Evolutionary conservation across 2,113 vertebrate genomes (phyloP), one percentile per base, ranked within the genome.

Genomic region (Etia nguti): DNA sequence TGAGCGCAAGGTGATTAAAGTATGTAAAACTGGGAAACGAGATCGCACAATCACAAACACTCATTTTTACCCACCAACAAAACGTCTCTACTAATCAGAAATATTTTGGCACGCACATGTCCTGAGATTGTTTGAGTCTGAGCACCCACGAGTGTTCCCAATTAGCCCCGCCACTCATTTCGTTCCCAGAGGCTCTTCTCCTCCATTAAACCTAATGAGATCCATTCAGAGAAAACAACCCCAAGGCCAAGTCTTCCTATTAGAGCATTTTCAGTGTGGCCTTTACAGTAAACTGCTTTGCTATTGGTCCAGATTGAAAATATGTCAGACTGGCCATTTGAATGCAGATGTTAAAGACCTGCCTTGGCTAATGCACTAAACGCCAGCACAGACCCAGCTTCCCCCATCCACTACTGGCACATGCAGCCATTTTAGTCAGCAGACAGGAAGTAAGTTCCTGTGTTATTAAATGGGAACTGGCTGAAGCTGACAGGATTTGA

Each of bases 381-480:
- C 24, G 8, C 41, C 18, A 24, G 60, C 46, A 2, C 20, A 80
- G 57, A 86, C 57, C 84, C 82, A 12, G 65, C 82, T 82, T 62
- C 84, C 79, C 46, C 11, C 59, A 85, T 83, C 82, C 86, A 56
- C 86, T 16, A 15, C 81, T 80, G 89, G 82, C 89, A 86, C 82
- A 81, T 6, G 8, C 54, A 68, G 84, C 36, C n/a, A 8, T 80
- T 68, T 90, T 81, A 87, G 80, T 77, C 88, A 43, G 43, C 88
- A 82, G 68, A 86, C 31, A 57, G 75, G 65, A 85, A 90, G 86
- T 82, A 77, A 80, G 75, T 86, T 87, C 41, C 50, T 31, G 41
- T 59, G 24, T 93, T 93, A 93, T 91, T 94, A 95, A 94, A 94
- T 38, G 83, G 81, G 89, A 94, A 93, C 84, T 11, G 9, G 91